Percentiles rank a stretch among this genome's conserved stretches.
phyloP scores from a whole-genome alignment of 2,113 vertebrate species.

The Datnioides undecimradiatus region DNA sequence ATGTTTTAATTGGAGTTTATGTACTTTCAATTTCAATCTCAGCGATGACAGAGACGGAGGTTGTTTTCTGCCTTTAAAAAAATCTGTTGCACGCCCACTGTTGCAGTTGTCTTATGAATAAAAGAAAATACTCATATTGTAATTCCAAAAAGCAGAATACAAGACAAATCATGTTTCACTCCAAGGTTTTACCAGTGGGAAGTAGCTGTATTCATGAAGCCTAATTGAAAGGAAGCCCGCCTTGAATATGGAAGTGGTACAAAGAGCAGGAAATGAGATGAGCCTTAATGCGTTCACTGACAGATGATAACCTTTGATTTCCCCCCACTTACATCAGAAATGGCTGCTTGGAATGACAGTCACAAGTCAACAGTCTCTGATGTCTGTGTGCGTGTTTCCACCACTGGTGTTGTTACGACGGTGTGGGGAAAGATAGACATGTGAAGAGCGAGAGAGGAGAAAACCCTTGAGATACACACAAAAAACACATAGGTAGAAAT shows the following conservation, averaged over 20 bases:
- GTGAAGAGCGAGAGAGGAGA: constrained; percentile 19
- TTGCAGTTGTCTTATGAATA: constrained; percentile 21
- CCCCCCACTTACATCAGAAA: constrained; percentile 73
- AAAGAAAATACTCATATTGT: constrained; percentile 20
- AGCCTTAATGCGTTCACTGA: constrained; percentile 65
- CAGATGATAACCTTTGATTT: constrained; percentile 81
- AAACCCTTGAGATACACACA: constrained; percentile 23
- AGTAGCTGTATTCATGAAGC: constrained; percentile 67
- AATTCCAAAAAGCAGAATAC: constrained; percentile 19
- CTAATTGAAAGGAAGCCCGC: constrained; percentile 76
- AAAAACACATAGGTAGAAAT: constrained; percentile 29
- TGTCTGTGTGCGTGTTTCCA: constrained; percentile 21
- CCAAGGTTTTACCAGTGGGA: constrained; percentile 25
- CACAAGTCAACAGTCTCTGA: constrained; percentile 73
- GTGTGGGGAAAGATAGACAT: constrained; percentile 18
- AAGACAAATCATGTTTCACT: constrained; percentile 46
- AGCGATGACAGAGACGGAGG: neutral
- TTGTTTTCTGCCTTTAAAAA: neutral
- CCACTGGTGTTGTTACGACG: constrained; percentile 7
- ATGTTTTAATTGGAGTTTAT: constrained; percentile 32
- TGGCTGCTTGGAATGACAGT: constrained; percentile 74
- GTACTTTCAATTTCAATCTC: constrained; percentile 9
- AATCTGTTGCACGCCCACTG: neutral
- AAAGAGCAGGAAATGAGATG: constrained; percentile 74
- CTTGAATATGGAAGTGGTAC: constrained; percentile 63